A percentile compares a stretch with the other conserved stretches of the same genome.
phyloP scores from a whole-genome alignment of 2,888 invertebrate genomes.

The Agrilus mali region DNA sequence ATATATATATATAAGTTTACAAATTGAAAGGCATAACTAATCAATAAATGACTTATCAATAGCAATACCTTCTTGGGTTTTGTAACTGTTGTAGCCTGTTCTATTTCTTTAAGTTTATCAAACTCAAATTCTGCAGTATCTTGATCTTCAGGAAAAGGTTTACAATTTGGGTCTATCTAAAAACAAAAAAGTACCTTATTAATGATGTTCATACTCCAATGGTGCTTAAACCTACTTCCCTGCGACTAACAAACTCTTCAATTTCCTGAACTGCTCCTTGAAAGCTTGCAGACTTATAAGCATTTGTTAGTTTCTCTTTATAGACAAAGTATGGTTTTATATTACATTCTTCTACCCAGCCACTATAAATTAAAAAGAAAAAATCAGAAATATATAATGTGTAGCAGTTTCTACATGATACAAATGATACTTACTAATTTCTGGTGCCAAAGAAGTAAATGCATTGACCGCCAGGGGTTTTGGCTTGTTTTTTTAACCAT shows the following conservation, averaged over 20 bases:
- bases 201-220: too few relatives aligned
- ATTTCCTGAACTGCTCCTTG: conserved; percentile 71
- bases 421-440: conserved; percentile 74
- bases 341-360: conserved; percentile 78
- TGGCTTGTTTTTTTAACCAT: conserved; percentile 61
- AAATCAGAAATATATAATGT: background rate
- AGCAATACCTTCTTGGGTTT: conserved; percentile 15
- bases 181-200: too few relatives aligned
- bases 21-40: too few relatives aligned
- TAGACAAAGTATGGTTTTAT: conserved; percentile 71
- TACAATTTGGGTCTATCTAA: too few relatives aligned
- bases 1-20: too few relatives aligned
- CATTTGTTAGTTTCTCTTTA: conserved; percentile 64
- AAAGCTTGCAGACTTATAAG: conserved; percentile 61
- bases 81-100: too few relatives aligned
- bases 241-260: conserved; percentile 63
- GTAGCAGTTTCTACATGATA: conserved; percentile 5
- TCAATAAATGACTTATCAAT: too few relatives aligned
- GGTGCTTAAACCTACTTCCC: conserved; percentile 39
- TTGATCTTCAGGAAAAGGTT: too few relatives aligned
- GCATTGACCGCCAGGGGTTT: conserved; percentile 67
- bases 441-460: conserved; percentile 92
- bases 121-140: too few relatives aligned
- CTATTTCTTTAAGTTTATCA: too few relatives aligned
- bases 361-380: conserved; percentile 41